Evolutionary conservation across 2,888 invertebrate species (phyloP).

Genomic region (Netelia fuscicornis): DNA sequence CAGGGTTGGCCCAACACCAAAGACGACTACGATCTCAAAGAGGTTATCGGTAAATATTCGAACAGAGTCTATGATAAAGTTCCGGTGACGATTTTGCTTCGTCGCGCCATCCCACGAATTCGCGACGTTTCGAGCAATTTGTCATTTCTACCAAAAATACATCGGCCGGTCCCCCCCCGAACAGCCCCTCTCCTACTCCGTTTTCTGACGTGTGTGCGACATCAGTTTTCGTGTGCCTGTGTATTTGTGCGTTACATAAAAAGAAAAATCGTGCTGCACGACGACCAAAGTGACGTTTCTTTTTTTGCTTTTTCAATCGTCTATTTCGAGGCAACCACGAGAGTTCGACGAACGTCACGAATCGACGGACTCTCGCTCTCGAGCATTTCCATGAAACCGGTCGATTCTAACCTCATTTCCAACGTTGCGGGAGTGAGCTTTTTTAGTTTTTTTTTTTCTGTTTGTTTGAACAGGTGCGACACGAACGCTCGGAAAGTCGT

Average conservation of each 20-base stretch:
- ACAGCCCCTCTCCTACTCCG: constrained; percentile 8
- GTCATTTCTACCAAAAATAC: constrained; percentile 20
- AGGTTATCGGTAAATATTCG: constrained; percentile 93
- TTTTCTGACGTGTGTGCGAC: constrained; percentile 58
- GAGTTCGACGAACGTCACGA: constrained; percentile 14
- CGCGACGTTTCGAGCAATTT: constrained; percentile 10
- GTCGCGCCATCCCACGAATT: not conserved
- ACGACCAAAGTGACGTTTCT: constrained; percentile 18
- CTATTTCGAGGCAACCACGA: not conserved
- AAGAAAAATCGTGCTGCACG: constrained; percentile 41
- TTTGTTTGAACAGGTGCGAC: not conserved
- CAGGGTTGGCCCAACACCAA: constrained; percentile 94
- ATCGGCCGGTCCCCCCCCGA: constrained; percentile 50
- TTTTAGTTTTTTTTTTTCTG: not conserved
- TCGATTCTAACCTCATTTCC: constrained; percentile 70
- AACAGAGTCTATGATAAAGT: constrained; percentile 25
- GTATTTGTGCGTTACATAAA: constrained; percentile 69
- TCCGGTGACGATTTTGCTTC: constrained; percentile 13
- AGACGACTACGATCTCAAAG: constrained; percentile 96
- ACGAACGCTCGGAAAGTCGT: not conserved
- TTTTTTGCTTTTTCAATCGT: not conserved
- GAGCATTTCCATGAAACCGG: constrained; percentile 69
- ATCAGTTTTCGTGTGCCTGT: constrained; percentile 46
- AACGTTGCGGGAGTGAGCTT: not conserved
- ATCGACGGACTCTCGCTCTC: constrained; percentile 29